Conservation (phyloP, 2,797 vertebrate species). For the Anas flavirostris region DNA sequence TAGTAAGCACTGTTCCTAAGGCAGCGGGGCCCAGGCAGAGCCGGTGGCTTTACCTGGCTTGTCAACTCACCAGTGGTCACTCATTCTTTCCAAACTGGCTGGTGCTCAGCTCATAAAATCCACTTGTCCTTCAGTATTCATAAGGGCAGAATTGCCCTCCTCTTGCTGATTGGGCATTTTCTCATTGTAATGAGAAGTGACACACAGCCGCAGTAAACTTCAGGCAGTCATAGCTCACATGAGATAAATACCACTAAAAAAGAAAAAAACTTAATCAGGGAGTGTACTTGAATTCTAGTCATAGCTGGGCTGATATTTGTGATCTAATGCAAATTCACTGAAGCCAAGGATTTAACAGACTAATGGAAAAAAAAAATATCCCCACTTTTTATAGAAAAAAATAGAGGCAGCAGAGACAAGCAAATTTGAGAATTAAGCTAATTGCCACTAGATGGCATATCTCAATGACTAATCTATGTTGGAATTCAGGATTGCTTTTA, state of each 20-base stretch:
- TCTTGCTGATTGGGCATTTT: neutral
- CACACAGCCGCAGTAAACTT: conserved; percentile 18
- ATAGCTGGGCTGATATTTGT: neutral
- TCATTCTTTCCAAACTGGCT: neutral
- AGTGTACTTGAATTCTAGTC: neutral
- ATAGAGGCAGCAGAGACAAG: neutral
- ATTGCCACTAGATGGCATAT: conserved; percentile 63
- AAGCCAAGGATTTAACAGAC: neutral
- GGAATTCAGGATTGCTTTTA: neutral
- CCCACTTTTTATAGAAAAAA: neutral
- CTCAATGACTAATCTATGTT: neutral
- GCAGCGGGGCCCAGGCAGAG: neutral
- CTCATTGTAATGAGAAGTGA: neutral
- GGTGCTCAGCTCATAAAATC: neutral
- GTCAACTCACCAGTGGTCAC: neutral
- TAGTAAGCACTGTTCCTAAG: neutral
- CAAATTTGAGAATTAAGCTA: neutral
- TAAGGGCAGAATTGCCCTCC: neutral
- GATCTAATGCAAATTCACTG: neutral
- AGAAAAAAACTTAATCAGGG: neutral
- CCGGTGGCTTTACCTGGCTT: neutral
- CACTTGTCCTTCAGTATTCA: neutral
- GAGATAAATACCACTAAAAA: neutral
- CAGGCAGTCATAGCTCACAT: neutral
- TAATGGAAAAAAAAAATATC: neutral